phyloP scores from a whole-genome alignment of 2,888 invertebrate genomes.

The Dinocampus coccinellae region DNA sequence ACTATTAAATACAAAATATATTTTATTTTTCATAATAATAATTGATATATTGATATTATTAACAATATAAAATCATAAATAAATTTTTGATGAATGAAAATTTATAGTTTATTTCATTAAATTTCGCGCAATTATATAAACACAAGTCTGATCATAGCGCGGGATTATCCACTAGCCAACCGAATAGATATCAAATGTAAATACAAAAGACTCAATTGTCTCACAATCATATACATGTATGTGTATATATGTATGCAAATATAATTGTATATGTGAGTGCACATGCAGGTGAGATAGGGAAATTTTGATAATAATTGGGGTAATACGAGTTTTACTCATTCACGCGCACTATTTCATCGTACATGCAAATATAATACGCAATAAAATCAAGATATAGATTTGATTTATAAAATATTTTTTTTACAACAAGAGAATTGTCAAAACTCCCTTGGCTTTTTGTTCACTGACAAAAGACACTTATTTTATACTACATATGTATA shows the following conservation, averaged over 20 bases:
- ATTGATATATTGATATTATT: no score
- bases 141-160: slow-evolving; percentile 7
- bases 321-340: slow-evolving; percentile 1
- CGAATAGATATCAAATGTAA: slow-evolving; percentile 3
- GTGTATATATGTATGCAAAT: neutral
- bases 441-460: neutral
- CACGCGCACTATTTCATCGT: neutral
- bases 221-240: neutral
- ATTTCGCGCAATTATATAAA: neutral
- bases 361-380: slow-evolving; percentile 11
- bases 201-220: neutral
- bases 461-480: neutral
- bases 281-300: neutral
- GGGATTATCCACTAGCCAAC: slow-evolving; percentile 8
- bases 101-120: no score
- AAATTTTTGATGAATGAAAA: no score
- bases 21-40: no score
- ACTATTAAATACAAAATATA: no score
- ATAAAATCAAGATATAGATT: no score
- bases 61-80: no score
- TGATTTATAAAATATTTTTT: no score
- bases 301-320: slow-evolving; percentile 4
- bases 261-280: neutral
- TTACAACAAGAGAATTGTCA: no score
- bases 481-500: neutral